These are phyloP conservation scores for Coelinius sp. DNA, from an alignment of 2,888 invertebrate genomes.

Conservation along the genomic window DNA sequence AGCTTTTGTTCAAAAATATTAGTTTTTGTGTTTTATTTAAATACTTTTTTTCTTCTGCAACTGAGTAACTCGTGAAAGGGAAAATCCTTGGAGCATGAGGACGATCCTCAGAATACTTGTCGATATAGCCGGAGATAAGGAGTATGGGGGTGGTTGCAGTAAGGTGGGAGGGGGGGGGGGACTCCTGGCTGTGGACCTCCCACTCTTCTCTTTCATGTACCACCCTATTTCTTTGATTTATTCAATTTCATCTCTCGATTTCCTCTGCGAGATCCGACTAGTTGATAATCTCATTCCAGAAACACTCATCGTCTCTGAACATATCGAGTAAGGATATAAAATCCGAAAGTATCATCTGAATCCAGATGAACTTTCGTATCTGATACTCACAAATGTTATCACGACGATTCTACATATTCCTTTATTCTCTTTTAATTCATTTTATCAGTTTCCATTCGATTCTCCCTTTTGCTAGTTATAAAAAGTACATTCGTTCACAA, in stretches of 20 bases:
- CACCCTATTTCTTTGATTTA: slow-evolving; percentile 56
- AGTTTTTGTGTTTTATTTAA: too few species aligned
- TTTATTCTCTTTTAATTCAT: neutral
- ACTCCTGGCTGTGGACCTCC: neutral
- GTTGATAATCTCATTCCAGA: slow-evolving; percentile 35
- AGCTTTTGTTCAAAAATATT: too few species aligned
- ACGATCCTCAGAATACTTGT: slow-evolving; percentile 56
- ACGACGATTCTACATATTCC: neutral
- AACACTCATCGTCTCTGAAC: neutral
- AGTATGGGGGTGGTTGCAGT: neutral
- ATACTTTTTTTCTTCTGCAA: slow-evolving; percentile 48
- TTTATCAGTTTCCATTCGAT: neutral
- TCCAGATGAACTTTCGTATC: neutral
- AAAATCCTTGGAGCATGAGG: slow-evolving; percentile 55
- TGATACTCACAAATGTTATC: neutral
- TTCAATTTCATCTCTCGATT: slow-evolving; percentile 62
- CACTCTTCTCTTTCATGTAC: slow-evolving; percentile 27
- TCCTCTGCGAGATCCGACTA: slow-evolving; percentile 27
- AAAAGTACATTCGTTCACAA: neutral
- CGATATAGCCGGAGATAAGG: slow-evolving; percentile 59
- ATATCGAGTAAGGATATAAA: neutral
- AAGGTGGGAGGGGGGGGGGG: neutral
- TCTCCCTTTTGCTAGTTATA: neutral
- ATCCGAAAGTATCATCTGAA: neutral
- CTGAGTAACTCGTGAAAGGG: slow-evolving; percentile 51